phyloP scores from a whole-genome alignment of 2,113 vertebrate species.

The Cebidichthys violaceus region DNA sequence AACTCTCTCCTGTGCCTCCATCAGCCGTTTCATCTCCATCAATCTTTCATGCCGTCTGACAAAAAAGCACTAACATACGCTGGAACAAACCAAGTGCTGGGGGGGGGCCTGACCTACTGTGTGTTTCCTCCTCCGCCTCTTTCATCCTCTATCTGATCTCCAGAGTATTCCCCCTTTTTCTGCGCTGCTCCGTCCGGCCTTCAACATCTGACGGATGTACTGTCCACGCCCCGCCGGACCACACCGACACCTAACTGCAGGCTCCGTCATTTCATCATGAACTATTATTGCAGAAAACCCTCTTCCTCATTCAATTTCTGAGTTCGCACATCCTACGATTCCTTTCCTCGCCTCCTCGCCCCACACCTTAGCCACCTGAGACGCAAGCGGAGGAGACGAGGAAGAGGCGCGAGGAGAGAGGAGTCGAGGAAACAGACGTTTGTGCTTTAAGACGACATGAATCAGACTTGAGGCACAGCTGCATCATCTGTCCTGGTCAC shows the following conservation, averaged over 20 bases:
- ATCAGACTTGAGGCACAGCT: no score
- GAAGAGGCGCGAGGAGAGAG: no score
- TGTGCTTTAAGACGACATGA: no score
- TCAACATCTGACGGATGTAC: constrained; percentile 47
- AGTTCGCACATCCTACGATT: no score
- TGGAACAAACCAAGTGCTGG: constrained; percentile 16
- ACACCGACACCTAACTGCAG: neutral
- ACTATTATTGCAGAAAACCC: no score
- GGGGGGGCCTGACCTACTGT: constrained; percentile 42
- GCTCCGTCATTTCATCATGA: no score
- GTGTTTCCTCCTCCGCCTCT: constrained; percentile 36
- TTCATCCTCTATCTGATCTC: constrained; percentile 67
- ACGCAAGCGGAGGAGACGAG: no score
- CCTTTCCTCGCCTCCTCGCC: no score
- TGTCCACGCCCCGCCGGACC: constrained; percentile 35
- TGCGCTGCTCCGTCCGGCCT: constrained; percentile 50
- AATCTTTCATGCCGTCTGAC: constrained; percentile 67
- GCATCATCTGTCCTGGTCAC: no score
- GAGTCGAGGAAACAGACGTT: no score
- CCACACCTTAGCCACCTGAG: no score
- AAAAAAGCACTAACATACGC: constrained; percentile 11
- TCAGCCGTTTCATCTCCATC: constrained; percentile 52
- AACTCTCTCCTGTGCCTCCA: constrained; percentile 26
- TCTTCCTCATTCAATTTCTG: no score
- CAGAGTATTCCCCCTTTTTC: constrained; percentile 33